phyloP scores from a whole-genome alignment of 2,888 invertebrate genomes.

The Tillus elongatus region DNA sequence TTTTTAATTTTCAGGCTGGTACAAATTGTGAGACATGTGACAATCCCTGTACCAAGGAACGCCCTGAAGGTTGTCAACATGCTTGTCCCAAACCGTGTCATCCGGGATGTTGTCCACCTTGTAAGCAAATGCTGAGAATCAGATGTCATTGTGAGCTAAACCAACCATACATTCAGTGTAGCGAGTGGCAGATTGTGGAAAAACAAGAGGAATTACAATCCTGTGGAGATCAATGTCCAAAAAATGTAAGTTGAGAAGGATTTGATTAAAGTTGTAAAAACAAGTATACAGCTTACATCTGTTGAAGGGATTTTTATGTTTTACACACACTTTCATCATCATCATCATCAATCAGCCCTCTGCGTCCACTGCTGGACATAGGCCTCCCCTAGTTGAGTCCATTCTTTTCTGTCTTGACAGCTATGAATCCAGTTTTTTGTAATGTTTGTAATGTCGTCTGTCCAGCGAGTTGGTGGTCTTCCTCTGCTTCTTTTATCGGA shows the following conservation, averaged over 20 bases:
- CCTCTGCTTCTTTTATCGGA: too few species aligned
- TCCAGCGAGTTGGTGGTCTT: too few species aligned
- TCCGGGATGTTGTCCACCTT: conserved; percentile 65
- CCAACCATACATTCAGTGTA: conserved; percentile 66
- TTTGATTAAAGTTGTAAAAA: not conserved
- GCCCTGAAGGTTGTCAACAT: conserved; percentile 69
- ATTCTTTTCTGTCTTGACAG: too few species aligned
- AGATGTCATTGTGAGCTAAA: conserved; percentile 77
- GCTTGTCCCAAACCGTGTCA: conserved; percentile 63
- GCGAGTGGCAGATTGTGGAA: conserved; percentile 50
- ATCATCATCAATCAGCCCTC: too few species aligned
- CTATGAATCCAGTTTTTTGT: too few species aligned
- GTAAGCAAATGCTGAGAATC: conserved; percentile 57
- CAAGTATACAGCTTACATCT: not conserved
- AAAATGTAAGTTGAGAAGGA: conserved; percentile 49
- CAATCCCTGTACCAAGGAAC: conserved; percentile 50
- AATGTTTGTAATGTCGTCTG: too few species aligned
- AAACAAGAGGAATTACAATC: conserved; percentile 40
- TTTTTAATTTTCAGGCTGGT: conserved; percentile 37
- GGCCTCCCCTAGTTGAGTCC: too few species aligned
- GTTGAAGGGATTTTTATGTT: too few species aligned
- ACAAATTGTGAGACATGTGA: conserved; percentile 51
- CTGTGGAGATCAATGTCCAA: conserved; percentile 82
- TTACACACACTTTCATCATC: too few species aligned
- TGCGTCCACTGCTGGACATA: too few species aligned